Evolutionary conservation across 2,113 vertebrate species (phyloP).

Genomic region (Ictalurus punctatus): DNA sequence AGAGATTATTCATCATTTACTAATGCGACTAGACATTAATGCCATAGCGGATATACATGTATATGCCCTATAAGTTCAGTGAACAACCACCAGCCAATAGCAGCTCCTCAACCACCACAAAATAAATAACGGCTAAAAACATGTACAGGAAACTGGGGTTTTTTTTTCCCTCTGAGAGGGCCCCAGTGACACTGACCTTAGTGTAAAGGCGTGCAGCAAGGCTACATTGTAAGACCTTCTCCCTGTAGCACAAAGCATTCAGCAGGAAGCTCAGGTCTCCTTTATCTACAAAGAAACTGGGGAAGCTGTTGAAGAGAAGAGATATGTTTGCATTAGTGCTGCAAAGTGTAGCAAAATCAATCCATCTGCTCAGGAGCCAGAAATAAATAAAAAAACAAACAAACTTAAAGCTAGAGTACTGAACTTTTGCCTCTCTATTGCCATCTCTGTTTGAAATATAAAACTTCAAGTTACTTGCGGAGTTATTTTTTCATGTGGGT

Average conservation of each 20-base stretch:
- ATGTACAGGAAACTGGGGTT: constrained; percentile 18
- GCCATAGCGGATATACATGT: background rate
- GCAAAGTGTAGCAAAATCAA: background rate
- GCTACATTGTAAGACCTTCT: constrained; percentile 65
- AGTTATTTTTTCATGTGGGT: no score
- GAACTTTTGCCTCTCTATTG: no score
- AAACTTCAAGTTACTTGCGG: no score
- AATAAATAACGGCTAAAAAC: constrained; percentile 35
- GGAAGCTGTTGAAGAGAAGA: constrained; percentile 57
- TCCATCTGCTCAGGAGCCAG: background rate
- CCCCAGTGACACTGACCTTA: constrained; percentile 63
- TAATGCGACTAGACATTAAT: background rate
- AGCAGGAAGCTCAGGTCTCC: constrained; percentile 62
- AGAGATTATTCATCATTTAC: background rate
- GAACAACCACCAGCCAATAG: background rate
- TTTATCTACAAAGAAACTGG: constrained; percentile 58
- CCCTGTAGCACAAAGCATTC: constrained; percentile 67
- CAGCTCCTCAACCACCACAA: background rate
- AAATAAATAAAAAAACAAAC: background rate
- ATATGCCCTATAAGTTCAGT: background rate
- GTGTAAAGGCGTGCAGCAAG: constrained; percentile 65
- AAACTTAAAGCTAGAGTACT: no score
- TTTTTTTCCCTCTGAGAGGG: background rate
- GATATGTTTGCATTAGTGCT: background rate
- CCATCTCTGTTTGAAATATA: no score